phyloP scores from a whole-genome alignment of 2,888 invertebrate species.

The Vannuccia rotundouncinata region DNA sequence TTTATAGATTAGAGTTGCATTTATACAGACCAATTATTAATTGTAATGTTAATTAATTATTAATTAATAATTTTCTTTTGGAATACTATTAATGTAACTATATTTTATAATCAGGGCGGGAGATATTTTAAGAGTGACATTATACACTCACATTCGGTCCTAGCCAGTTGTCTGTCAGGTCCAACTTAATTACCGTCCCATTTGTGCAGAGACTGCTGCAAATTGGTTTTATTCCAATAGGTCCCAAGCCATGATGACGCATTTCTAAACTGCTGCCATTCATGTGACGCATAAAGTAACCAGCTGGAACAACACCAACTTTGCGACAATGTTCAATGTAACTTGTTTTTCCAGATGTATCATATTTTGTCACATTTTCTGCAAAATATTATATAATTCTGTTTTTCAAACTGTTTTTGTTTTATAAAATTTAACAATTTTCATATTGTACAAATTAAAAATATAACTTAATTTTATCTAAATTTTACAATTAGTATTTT shows the following conservation, averaged over 20 bases:
- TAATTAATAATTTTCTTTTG: too few species aligned
- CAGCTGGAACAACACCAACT: slow-evolving; percentile 40
- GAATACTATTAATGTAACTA: too few species aligned
- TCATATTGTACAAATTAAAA: too few species aligned
- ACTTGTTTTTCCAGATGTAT: slow-evolving; percentile 49
- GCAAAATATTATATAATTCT: slow-evolving; percentile 32
- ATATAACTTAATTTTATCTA: too few species aligned
- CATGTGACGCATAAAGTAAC: slow-evolving; percentile 42
- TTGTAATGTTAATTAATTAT: too few species aligned
- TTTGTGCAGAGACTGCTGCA: slow-evolving; percentile 43
- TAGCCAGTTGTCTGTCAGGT: slow-evolving; percentile 56
- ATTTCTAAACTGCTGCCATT: slow-evolving; percentile 39
- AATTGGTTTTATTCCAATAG: slow-evolving; percentile 40
- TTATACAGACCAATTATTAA: too few species aligned
- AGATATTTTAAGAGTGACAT: too few species aligned
- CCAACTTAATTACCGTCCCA: slow-evolving; percentile 45
- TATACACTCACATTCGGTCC: slow-evolving; percentile 41
- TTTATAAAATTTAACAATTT: too few species aligned
- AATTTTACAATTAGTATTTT: background rate
- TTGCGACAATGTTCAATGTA: slow-evolving; percentile 43
- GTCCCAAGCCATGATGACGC: slow-evolving; percentile 41
- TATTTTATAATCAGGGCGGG: too few species aligned
- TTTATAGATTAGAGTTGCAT: too few species aligned
- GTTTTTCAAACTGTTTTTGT: background rate
- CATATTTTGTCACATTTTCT: slow-evolving; percentile 47